Percentiles rank a stretch among this genome's conserved stretches.
Evolutionary conservation across 2,797 vertebrate genomes (phyloP).

Genomic region (Gastrophryne carolinensis): DNA sequence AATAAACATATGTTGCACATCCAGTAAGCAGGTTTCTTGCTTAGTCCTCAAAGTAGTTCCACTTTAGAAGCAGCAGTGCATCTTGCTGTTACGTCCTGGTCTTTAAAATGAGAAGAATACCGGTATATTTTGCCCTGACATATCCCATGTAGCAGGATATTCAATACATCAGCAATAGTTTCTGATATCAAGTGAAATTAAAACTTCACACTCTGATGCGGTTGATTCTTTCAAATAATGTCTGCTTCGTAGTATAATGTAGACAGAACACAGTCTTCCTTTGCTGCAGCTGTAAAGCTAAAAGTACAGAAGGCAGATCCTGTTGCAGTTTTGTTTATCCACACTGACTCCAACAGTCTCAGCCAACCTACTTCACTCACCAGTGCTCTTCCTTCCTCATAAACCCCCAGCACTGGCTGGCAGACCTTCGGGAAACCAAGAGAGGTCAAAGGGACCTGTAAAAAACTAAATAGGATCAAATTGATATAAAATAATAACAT

Average conservation of each 20-base stretch:
- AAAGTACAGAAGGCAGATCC: conserved; percentile 6
- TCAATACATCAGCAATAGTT: neutral
- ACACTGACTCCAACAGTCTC: conserved; percentile 21
- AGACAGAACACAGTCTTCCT: neutral
- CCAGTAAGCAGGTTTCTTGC: neutral
- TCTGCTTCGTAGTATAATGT: no score
- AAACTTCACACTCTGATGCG: no score
- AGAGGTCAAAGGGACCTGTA: neutral
- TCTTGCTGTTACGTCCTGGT: neutral
- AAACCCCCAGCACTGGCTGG: neutral
- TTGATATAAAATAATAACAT: no score
- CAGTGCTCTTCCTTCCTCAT: conserved; percentile 30
- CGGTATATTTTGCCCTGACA: neutral
- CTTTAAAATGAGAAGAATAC: no score
- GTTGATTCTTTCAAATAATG: no score
- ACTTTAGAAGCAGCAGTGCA: neutral
- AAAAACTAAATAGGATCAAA: no score
- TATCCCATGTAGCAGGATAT: neutral
- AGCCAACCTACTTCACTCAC: conserved; percentile 29
- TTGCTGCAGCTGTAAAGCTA: conserved; percentile 19
- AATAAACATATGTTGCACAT: neutral
- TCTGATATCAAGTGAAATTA: neutral
- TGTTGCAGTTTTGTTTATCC: conserved; percentile 38
- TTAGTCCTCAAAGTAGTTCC: neutral
- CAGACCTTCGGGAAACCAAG: neutral